Evolutionary conservation across 2,113 vertebrate genomes (phyloP).

Genomic region (Lamprotornis superbus): DNA sequence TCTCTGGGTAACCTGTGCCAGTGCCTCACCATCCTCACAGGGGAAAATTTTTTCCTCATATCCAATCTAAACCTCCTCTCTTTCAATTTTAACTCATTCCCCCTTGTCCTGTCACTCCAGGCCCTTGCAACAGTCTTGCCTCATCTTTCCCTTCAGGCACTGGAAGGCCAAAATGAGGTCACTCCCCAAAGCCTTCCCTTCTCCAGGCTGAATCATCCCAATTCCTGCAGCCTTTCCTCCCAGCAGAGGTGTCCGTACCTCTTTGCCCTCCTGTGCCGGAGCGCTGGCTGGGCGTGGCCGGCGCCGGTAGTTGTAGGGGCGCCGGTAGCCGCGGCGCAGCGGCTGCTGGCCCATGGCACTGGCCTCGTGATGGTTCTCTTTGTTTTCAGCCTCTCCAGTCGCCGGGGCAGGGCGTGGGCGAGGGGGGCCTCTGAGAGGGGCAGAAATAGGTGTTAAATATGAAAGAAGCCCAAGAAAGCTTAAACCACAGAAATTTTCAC

Average conservation of each 20-base stretch:
- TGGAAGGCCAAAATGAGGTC: rapidly evolving
- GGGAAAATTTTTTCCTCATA: not conserved
- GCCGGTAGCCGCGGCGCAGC: slow-evolving; percentile 73
- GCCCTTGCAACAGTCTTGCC: not conserved
- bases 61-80: not conserved
- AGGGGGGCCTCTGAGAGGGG: slow-evolving; percentile 59
- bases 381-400: slow-evolving; percentile 73
- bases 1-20: not conserved
- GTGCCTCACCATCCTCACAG: rapidly evolving
- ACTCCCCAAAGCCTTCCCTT: not conserved
- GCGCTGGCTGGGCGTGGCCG: slow-evolving; percentile 71
- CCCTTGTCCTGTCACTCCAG: not conserved
- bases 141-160: not conserved
- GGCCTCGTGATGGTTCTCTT: slow-evolving; percentile 75
- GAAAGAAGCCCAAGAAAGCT: not conserved
- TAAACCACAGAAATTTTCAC: not conserved
- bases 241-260: slow-evolving; percentile 12
- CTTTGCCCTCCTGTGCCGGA: slow-evolving; percentile 73
- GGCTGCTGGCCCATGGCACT: slow-evolving; percentile 66
- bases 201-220: not conserved
- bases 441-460: not conserved
- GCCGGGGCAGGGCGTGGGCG: slow-evolving; percentile 65
- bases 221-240: not conserved
- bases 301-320: slow-evolving; percentile 77
- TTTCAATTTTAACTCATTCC: not conserved